Evolutionary conservation across 2,888 invertebrate genomes (phyloP).

Genomic region (Diadegma fenestrale): DNA sequence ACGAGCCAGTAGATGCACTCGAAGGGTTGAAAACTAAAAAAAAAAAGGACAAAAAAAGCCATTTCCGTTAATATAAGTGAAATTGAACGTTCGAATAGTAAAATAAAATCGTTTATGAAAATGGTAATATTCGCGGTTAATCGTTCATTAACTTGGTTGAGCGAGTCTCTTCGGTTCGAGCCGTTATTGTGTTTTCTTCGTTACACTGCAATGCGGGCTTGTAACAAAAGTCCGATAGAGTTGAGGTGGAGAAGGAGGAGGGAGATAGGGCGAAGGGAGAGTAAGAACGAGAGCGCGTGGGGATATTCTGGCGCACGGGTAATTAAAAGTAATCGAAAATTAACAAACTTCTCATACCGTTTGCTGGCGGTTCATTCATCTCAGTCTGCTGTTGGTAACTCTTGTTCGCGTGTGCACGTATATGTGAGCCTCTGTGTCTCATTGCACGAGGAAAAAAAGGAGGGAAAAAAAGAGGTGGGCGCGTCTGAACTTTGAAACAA

Average conservation of each 20-base stretch:
- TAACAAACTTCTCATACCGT: constrained; percentile 51
- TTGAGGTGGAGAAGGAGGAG: not conserved
- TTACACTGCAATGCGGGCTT: constrained; percentile 42
- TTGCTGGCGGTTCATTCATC: constrained; percentile 51
- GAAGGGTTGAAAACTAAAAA: not conserved
- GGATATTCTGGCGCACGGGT: constrained; percentile 35
- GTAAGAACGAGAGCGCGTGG: constrained; percentile 8
- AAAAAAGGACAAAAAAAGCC: not conserved
- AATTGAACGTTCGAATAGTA: constrained; percentile 34
- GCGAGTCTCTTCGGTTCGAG: constrained; percentile 14
- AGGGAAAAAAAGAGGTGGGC: constrained; percentile 28
- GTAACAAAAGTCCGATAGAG: constrained; percentile 44
- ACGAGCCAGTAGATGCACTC: too few species aligned
- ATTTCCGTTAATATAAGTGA: not conserved
- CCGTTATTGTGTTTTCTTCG: constrained; percentile 33
- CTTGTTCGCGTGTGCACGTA: not conserved
- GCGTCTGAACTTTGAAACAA: constrained; percentile 57
- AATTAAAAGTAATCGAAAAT: constrained; percentile 65
- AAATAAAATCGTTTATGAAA: constrained; percentile 46
- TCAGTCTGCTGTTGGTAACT: constrained; percentile 41
- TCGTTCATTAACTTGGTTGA: constrained; percentile 31
- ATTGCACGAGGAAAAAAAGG: not conserved
- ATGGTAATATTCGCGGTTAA: constrained; percentile 41
- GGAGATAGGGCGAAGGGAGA: not conserved
- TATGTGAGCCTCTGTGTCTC: constrained; percentile 10